Percentiles rank a stretch among this genome's conserved stretches.
These are phyloP conservation scores for Drosophila nannoptera DNA, from an alignment of 1,140 invertebrate species.

Conservation along the genomic window DNA sequence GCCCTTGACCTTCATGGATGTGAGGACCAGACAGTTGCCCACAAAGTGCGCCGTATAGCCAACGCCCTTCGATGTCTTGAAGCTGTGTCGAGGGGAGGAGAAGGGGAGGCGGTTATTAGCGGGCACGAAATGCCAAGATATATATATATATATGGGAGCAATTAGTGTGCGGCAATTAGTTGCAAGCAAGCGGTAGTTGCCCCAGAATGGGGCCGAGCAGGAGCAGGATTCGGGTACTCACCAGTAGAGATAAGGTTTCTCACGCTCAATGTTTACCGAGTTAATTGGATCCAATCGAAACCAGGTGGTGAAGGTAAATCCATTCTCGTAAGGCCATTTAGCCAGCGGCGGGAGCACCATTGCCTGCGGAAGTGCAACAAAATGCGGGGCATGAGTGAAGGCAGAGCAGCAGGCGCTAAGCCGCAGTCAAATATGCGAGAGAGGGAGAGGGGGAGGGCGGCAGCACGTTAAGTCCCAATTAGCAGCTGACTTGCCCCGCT, in stretches of 20 bases:
- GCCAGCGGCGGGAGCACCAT: conserved; percentile 97
- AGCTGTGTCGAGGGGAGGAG: conserved; percentile 83
- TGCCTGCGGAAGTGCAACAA: conserved; percentile 83
- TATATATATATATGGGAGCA: conserved; percentile 1
- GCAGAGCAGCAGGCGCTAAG: no score
- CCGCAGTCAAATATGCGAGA: conserved; percentile 4
- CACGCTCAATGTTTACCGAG: conserved; percentile 98
- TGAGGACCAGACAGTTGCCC: conserved; percentile 98
- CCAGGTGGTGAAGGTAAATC: conserved; percentile 99
- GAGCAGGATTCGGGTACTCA: conserved; percentile 79
- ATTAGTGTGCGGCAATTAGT: conserved; percentile 12
- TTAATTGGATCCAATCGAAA: conserved; percentile 99
- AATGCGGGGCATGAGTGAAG: no score
- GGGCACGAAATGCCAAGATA: background rate
- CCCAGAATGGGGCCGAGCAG: no score
- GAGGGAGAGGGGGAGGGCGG: background rate
- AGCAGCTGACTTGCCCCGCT: conserved; percentile 23
- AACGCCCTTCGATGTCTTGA: conserved; percentile 98
- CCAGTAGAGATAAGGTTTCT: conserved; percentile 99
- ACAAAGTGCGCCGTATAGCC: conserved; percentile 99
- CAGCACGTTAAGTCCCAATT: conserved; percentile 25
- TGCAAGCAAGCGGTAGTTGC: background rate
- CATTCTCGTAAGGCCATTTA: conserved; percentile 98
- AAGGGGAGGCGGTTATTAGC: background rate
- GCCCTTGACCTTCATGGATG: conserved; percentile 99